Percentiles rank a stretch among this genome's conserved stretches.
Evolutionary conservation across 2,113 vertebrate genomes (phyloP).

Genomic region (Amphiprion percula): DNA sequence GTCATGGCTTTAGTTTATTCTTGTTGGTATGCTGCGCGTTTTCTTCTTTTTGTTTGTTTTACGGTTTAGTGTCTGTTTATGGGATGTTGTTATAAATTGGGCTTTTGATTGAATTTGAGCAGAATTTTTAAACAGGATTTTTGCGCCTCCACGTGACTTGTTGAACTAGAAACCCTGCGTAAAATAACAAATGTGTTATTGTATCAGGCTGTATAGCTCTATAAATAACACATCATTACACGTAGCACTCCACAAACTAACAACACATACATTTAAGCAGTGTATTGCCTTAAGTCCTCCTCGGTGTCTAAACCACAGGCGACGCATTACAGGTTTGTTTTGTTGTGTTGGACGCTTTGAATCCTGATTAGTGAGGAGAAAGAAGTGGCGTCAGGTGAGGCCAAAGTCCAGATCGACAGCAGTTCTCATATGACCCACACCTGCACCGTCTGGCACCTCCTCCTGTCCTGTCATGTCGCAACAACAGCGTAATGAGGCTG

Average conservation of each 20-base stretch:
- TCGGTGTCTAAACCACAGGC: neutral
- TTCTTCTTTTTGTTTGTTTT: neutral
- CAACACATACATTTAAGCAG: no score
- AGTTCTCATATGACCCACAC: constrained; percentile 28
- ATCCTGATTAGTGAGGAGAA: neutral
- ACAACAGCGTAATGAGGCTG: constrained; percentile 33
- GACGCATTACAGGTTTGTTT: neutral
- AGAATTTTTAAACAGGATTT: neutral
- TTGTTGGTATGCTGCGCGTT: neutral
- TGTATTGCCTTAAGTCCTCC: no score
- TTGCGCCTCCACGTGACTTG: neutral
- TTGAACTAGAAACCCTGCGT: neutral
- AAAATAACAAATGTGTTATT: neutral
- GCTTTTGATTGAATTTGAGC: no score
- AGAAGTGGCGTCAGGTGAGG: constrained; percentile 29
- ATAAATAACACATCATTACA: neutral
- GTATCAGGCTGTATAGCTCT: no score
- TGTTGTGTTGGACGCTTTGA: constrained; percentile 6
- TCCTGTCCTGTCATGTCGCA: constrained; percentile 19
- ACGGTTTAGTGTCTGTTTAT: neutral
- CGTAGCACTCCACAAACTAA: neutral
- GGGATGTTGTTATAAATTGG: fast-evolving
- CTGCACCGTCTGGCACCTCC: constrained; percentile 38
- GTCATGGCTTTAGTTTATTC: neutral
- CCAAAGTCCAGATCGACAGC: constrained; percentile 58